Evolutionary conservation across 2,113 vertebrate species (phyloP).

Genomic region (Triplophysa rosa): DNA sequence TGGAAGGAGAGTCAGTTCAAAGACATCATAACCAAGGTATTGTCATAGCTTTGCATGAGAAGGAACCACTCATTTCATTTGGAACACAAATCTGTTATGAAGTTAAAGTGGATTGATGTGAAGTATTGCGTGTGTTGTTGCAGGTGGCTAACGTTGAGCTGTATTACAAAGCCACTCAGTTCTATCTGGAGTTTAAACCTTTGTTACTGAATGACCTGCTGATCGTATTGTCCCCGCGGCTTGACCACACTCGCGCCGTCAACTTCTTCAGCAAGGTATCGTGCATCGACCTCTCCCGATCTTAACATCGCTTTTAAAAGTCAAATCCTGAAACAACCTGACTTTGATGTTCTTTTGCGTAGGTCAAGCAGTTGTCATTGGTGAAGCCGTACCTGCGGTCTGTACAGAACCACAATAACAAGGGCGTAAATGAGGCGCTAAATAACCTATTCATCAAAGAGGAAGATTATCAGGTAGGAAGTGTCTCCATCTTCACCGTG

Average conservation of each 20-base stretch:
- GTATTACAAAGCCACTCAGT: constrained; percentile 95
- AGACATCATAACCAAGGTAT: constrained; percentile 98
- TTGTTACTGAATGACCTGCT: constrained; percentile 94
- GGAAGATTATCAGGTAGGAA: constrained; percentile 93
- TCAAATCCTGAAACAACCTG: background rate
- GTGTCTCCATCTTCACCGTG: background rate
- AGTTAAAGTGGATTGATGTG: background rate
- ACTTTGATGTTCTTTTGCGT: background rate
- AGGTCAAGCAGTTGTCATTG: constrained; percentile 95
- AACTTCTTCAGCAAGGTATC: constrained; percentile 95
- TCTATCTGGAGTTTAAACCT: constrained; percentile 97
- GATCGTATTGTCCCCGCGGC: constrained; percentile 93
- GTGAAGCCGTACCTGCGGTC: constrained; percentile 97
- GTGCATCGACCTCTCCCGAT: background rate
- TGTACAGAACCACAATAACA: constrained; percentile 99
- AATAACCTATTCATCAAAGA: constrained; percentile 99
- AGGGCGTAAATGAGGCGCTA: constrained; percentile 94
- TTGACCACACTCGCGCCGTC: constrained; percentile 96
- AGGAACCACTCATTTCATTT: background rate
- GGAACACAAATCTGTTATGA: no score
- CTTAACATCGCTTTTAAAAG: background rate
- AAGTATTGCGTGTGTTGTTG: background rate
- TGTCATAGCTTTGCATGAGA: background rate
- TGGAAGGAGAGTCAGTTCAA: constrained; percentile 99
- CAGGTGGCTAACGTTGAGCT: constrained; percentile 98